A percentile compares a stretch with the other conserved stretches of the same genome.
These are phyloP conservation scores for Omphaloscelis lunosa DNA, from an alignment of 2,888 invertebrate species.

Conservation along the genomic window DNA sequence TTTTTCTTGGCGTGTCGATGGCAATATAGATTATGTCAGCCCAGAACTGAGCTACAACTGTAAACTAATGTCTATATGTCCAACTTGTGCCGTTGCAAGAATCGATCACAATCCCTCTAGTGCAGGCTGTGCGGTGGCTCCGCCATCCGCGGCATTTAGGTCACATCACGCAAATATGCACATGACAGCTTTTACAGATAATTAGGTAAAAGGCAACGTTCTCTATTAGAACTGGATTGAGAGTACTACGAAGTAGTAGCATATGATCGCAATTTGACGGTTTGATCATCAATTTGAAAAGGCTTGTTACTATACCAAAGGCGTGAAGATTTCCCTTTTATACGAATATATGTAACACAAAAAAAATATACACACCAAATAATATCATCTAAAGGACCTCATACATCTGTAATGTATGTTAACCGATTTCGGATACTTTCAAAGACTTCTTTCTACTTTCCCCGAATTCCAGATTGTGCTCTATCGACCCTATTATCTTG, in stretches of 20 bases:
- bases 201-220: background rate
- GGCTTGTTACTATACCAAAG: background rate
- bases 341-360: slow-evolving; percentile 4
- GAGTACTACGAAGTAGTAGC: background rate
- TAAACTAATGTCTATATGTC: slow-evolving; percentile 23
- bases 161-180: slow-evolving; percentile 37
- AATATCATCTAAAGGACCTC: slow-evolving; percentile 35
- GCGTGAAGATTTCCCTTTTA: background rate
- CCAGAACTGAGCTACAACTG: background rate
- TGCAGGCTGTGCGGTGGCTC: slow-evolving; percentile 10
- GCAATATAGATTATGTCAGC: background rate
- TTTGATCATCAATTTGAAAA: slow-evolving; percentile 4
- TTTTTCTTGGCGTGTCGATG: background rate
- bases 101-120: slow-evolving; percentile 36
- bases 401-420: slow-evolving; percentile 49
- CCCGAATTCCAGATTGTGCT: slow-evolving; percentile 37
- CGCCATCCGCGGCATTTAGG: slow-evolving; percentile 42
- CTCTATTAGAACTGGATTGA: background rate
- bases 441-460: slow-evolving; percentile 42
- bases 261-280: background rate
- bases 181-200: slow-evolving; percentile 4
- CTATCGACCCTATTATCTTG: slow-evolving; percentile 48
- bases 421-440: slow-evolving; percentile 52
- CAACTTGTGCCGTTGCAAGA: slow-evolving; percentile 21
- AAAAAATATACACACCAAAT: slow-evolving; percentile 13